These are phyloP conservation scores for Ornithoptera alexandrae DNA, from an alignment of 2,888 invertebrate species.

Conservation along the genomic window DNA sequence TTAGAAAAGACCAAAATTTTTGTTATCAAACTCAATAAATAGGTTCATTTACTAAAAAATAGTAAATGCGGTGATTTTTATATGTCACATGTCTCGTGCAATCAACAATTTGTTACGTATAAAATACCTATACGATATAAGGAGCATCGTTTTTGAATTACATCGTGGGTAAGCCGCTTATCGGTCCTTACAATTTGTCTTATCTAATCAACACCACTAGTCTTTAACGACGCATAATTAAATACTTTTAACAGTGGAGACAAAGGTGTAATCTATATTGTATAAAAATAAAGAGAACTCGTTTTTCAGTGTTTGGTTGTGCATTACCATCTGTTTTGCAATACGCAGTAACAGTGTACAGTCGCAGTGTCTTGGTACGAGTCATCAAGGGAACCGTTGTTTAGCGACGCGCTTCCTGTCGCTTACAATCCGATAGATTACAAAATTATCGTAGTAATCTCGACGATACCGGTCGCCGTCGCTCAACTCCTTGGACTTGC, in stretches of 20 bases:
- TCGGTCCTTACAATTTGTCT: slow-evolving; percentile 31
- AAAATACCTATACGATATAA: background rate
- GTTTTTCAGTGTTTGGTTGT: background rate
- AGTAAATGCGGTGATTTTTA: background rate
- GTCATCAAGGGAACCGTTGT: slow-evolving; percentile 27
- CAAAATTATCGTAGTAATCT: slow-evolving; percentile 43
- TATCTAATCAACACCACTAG: slow-evolving; percentile 34
- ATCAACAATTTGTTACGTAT: background rate
- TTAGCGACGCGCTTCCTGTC: slow-evolving; percentile 38
- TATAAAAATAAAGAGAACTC: slow-evolving; percentile 26
- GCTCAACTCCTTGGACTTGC: slow-evolving; percentile 36
- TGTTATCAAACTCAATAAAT: background rate
- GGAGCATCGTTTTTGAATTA: slow-evolving; percentile 14
- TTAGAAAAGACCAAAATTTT: background rate
- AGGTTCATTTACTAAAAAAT: background rate
- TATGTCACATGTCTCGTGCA: background rate
- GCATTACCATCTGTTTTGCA: background rate
- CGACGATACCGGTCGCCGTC: slow-evolving; percentile 36
- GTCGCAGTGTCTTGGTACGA: slow-evolving; percentile 1
- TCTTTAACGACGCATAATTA: slow-evolving; percentile 34
- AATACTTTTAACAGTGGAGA: slow-evolving; percentile 32
- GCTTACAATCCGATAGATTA: slow-evolving; percentile 39
- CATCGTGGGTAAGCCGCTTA: slow-evolving; percentile 24
- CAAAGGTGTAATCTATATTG: slow-evolving; percentile 32
- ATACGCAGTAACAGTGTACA: background rate